A percentile compares a stretch with the other conserved stretches of the same genome.
Evolutionary conservation across 1,140 invertebrate genomes (phyloP).

Genomic region (Nixonia krombeini): DNA sequence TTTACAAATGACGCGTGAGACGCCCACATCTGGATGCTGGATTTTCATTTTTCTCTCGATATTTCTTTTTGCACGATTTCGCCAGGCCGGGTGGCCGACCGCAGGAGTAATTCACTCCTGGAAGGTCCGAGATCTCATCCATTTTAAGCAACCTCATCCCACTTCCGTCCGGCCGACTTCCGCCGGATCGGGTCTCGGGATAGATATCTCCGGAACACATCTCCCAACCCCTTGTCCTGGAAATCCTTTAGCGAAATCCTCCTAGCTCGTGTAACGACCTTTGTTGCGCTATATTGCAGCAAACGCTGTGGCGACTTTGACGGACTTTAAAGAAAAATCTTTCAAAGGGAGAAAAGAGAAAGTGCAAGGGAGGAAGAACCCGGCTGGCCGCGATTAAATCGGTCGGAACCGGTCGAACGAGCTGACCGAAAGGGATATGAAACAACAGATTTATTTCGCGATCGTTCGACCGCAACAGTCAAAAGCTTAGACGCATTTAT

Average conservation of each 20-base stretch:
- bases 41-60: slow-evolving; percentile 46
- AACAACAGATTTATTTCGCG: no score
- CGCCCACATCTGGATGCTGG: slow-evolving; percentile 37
- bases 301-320: slow-evolving; percentile 18
- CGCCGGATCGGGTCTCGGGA: slow-evolving; percentile 50
- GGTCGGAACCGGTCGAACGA: not conserved
- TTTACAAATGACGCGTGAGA: slow-evolving; percentile 26
- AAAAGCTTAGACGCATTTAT: no score
- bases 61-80: slow-evolving; percentile 31
- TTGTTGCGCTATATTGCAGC: slow-evolving; percentile 47
- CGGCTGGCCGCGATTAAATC: not conserved
- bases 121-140: slow-evolving; percentile 60
- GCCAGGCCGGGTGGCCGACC: slow-evolving; percentile 42
- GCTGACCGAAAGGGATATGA: no score
- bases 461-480: no score
- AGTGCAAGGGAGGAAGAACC: slow-evolving; percentile 22
- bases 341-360: slow-evolving; percentile 5
- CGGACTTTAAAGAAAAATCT: slow-evolving; percentile 12
- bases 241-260: slow-evolving; percentile 41
- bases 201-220: slow-evolving; percentile 57
- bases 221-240: slow-evolving; percentile 26
- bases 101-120: slow-evolving; percentile 56
- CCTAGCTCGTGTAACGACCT: slow-evolving; percentile 43
- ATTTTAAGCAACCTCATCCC: slow-evolving; percentile 61
- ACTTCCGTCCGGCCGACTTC: slow-evolving; percentile 51